phyloP scores from a whole-genome alignment of 2,888 invertebrate genomes.

The Anthrax anthrax region DNA sequence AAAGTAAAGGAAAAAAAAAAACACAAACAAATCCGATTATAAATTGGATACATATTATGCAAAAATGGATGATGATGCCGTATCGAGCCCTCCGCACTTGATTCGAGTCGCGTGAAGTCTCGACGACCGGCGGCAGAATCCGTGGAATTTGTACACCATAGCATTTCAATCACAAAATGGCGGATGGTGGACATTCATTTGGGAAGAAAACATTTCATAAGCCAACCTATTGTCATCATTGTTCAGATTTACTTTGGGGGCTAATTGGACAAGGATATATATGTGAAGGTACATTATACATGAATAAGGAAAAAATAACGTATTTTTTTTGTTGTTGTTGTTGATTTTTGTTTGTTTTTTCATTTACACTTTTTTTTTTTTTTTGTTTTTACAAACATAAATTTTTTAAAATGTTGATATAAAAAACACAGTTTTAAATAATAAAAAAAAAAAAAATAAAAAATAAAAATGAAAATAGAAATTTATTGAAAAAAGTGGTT shows the following conservation, averaged over 20 bases:
- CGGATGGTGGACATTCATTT: slow-evolving; percentile 86
- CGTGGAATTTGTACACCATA: slow-evolving; percentile 19
- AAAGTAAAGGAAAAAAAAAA: too few relatives aligned
- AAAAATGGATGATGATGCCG: slow-evolving; percentile 20
- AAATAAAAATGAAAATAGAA: too few relatives aligned
- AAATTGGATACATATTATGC: neutral
- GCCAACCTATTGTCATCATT: slow-evolving; percentile 99
- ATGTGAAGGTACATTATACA: slow-evolving; percentile 86
- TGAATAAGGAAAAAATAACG: too few relatives aligned
- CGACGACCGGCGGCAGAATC: slow-evolving; percentile 21
- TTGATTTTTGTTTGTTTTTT: too few relatives aligned
- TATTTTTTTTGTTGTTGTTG: too few relatives aligned
- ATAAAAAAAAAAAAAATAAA: too few relatives aligned
- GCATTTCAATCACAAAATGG: slow-evolving; percentile 29
- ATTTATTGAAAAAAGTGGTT: too few relatives aligned
- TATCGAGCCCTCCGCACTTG: slow-evolving; percentile 20
- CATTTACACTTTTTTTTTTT: too few relatives aligned
- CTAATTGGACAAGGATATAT: slow-evolving; percentile 99
- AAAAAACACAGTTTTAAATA: too few relatives aligned
- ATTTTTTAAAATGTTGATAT: too few relatives aligned
- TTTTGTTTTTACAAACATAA: too few relatives aligned
- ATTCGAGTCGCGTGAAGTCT: slow-evolving; percentile 22
- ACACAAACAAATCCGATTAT: too few relatives aligned
- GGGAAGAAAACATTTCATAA: slow-evolving; percentile 99
- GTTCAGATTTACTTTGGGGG: slow-evolving; percentile 99